Percentiles rank a stretch among this genome's conserved stretches.
These are phyloP conservation scores for Ditula angustiorana DNA, from an alignment of 2,888 invertebrate species.

Conservation along the genomic window DNA sequence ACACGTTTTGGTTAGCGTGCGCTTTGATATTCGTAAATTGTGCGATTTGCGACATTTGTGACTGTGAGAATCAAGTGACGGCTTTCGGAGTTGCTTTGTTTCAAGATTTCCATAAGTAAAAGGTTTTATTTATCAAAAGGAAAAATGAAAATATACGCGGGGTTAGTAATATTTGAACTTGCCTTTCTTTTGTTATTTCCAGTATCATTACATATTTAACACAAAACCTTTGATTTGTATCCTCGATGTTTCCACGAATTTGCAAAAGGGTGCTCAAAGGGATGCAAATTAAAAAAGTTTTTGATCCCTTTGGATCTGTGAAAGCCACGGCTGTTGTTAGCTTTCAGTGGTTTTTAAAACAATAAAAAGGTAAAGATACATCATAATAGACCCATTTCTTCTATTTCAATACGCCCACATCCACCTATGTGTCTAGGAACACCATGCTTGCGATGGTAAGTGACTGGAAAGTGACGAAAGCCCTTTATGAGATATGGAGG, in stretches of 20 bases:
- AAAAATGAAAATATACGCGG: background rate
- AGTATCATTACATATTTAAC: background rate
- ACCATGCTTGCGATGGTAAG: too few relatives aligned
- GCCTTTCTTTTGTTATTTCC: background rate
- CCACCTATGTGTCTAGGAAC: background rate
- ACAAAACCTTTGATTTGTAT: background rate
- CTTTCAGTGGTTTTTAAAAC: too few relatives aligned
- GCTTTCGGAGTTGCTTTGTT: background rate
- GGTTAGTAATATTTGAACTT: background rate
- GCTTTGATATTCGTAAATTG: background rate
- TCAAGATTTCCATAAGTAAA: background rate
- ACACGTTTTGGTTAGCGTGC: background rate
- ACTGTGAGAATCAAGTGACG: background rate
- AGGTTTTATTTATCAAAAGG: background rate
- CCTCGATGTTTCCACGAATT: background rate
- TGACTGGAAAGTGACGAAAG: too few relatives aligned
- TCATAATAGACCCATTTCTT: background rate
- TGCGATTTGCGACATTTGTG: background rate
- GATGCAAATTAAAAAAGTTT: background rate
- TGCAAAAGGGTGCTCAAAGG: conserved; percentile 4
- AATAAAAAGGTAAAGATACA: background rate
- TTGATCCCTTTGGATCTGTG: background rate
- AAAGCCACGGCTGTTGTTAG: background rate
- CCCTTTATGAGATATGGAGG: too few relatives aligned
- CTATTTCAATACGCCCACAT: background rate